Conservation (phyloP, 2,888 invertebrate species). For the Melanargia galathea region DNA sequence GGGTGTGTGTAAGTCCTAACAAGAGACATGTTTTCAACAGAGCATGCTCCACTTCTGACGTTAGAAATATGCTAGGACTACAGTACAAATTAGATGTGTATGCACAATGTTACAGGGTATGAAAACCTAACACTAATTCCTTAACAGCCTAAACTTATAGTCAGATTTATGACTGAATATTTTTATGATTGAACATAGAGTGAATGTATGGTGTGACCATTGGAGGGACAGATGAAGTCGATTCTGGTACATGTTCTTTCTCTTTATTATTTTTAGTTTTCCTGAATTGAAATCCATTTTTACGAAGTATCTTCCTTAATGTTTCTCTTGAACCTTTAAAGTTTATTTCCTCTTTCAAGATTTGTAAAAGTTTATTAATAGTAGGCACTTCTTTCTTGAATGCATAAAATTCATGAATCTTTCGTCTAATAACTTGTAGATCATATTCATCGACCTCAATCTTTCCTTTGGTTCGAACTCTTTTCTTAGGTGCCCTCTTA, state of each 20-base stretch:
- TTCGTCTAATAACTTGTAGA: constrained; percentile 70
- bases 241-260: constrained; percentile 61
- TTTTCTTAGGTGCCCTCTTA: constrained; percentile 71
- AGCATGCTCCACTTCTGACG: too few species aligned
- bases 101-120: neutral
- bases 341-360: constrained; percentile 73
- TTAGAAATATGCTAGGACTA: neutral
- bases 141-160: neutral
- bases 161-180: constrained; percentile 59
- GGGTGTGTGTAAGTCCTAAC: too few species aligned
- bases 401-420: constrained; percentile 76
- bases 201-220: constrained; percentile 74
- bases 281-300: constrained; percentile 75
- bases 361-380: constrained; percentile 72
- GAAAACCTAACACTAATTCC: neutral
- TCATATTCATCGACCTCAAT: constrained; percentile 76
- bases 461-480: constrained; percentile 72
- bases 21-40: too few species aligned
- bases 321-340: constrained; percentile 76
- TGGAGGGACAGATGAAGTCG: constrained; percentile 61
- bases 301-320: constrained; percentile 69
- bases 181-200: constrained; percentile 74
- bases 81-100: neutral
- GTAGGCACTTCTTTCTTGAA: constrained; percentile 77
- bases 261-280: constrained; percentile 75